Evolutionary conservation across 2,113 vertebrate genomes (phyloP).

Genomic region (Euleptes europaea): DNA sequence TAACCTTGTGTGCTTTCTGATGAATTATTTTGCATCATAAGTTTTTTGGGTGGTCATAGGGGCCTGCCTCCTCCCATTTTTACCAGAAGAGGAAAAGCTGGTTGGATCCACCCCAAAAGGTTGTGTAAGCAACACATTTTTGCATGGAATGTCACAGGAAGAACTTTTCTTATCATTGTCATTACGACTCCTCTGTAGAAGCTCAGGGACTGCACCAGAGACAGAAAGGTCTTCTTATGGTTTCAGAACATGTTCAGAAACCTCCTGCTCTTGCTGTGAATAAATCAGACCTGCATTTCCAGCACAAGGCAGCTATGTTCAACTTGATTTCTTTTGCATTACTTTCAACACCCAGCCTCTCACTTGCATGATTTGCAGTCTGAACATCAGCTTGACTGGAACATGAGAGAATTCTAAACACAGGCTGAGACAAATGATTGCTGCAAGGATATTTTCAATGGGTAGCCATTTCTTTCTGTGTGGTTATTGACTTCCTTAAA

Average conservation of each 20-base stretch:
- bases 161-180: neutral
- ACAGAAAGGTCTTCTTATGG: slow-evolving; percentile 26
- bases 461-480: neutral
- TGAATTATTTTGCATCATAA: too few species aligned
- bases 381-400: slow-evolving; percentile 3
- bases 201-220: slow-evolving; percentile 8
- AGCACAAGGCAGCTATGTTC: neutral
- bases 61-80: too few species aligned
- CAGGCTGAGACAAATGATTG: neutral
- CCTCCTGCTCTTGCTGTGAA: slow-evolving; percentile 16
- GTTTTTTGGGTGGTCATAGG: too few species aligned
- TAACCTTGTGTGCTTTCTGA: too few species aligned
- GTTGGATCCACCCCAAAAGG: too few species aligned
- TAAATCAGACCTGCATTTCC: slow-evolving; percentile 36
- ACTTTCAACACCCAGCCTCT: neutral
- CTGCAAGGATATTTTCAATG: neutral
- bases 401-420: slow-evolving; percentile 13
- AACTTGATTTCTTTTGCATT: neutral
- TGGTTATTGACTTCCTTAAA: neutral
- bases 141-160: neutral
- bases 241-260: neutral
- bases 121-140: too few species aligned
- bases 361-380: slow-evolving; percentile 6
- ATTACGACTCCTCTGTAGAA: neutral
- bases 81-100: too few species aligned